phyloP scores from a whole-genome alignment of 2,797 vertebrate genomes.

The Pangasius sanitwongsei region DNA sequence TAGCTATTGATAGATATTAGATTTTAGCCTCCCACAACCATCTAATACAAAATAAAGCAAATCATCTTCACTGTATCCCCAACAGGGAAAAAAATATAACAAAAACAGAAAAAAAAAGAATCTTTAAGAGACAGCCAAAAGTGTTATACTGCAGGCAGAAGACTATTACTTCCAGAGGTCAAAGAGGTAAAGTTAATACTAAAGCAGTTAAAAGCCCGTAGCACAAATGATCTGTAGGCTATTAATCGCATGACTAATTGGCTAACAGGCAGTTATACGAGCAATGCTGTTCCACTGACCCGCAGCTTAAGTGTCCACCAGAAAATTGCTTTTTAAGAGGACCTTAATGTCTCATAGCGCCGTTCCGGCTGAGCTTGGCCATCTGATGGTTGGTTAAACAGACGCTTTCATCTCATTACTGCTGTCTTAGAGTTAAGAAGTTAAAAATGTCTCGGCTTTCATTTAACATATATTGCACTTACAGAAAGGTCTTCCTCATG shows the following conservation, averaged over 20 bases:
- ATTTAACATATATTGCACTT: background rate
- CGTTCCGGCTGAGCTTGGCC: background rate
- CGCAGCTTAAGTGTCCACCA: slow-evolving; percentile 24
- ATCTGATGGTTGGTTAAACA: slow-evolving; percentile 29
- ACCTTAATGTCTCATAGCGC: background rate
- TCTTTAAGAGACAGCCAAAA: background rate
- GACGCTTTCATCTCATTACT: slow-evolving; percentile 8
- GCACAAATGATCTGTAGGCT: slow-evolving; percentile 34
- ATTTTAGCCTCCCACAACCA: background rate
- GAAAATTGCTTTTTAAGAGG: slow-evolving; percentile 30
- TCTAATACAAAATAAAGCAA: background rate
- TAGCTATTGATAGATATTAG: background rate
- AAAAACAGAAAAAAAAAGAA: background rate
- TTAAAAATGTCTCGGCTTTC: background rate
- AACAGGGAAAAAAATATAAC: background rate
- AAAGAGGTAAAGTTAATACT: slow-evolving; percentile 22
- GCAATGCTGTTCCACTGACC: slow-evolving; percentile 37
- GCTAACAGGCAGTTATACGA: slow-evolving; percentile 26
- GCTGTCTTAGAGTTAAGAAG: background rate
- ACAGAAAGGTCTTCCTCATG: background rate
- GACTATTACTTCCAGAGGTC: slow-evolving; percentile 17
- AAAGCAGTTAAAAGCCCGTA: slow-evolving; percentile 23
- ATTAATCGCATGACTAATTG: slow-evolving; percentile 35
- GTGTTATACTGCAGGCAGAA: background rate
- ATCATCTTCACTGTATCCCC: background rate